phyloP scores from a whole-genome alignment of 2,113 vertebrate species.

The Hemiscyllium ocellatum region DNA sequence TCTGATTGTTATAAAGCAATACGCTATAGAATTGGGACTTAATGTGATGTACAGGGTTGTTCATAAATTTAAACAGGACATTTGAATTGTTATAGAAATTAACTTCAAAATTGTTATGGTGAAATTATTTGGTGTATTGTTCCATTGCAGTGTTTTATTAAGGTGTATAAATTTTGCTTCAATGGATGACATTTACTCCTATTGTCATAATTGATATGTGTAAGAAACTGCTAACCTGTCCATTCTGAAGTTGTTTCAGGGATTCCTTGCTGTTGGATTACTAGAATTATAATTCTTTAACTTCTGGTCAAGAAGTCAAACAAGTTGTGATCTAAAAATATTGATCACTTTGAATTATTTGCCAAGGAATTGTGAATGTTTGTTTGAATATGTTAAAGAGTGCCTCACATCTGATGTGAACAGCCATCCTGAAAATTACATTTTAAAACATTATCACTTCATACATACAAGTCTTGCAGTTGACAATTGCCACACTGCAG shows the following conservation, averaged over 20 bases:
- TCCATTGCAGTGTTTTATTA: conserved; percentile 11
- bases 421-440: not conserved
- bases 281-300: not conserved
- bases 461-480: too few relatives aligned
- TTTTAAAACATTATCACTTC: not conserved
- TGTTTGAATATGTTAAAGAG: not conserved
- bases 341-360: not conserved
- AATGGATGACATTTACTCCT: conserved; percentile 17
- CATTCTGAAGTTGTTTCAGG: not conserved
- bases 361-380: not conserved
- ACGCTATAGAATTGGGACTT: not conserved
- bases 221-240: not conserved
- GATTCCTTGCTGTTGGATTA: not conserved
- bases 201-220: not conserved
- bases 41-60: not conserved
- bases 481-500: not conserved
- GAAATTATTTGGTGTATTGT: not conserved
- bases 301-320: not conserved
- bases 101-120: not conserved
- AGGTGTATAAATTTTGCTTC: conserved; percentile 3
- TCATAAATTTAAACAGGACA: not conserved
- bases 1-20: not conserved
- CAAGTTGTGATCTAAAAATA: not conserved
- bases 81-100: not conserved
- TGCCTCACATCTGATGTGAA: not conserved